phyloP scores from a whole-genome alignment of 1,140 invertebrate genomes.

The Lordiphosa stackelbergi region DNA sequence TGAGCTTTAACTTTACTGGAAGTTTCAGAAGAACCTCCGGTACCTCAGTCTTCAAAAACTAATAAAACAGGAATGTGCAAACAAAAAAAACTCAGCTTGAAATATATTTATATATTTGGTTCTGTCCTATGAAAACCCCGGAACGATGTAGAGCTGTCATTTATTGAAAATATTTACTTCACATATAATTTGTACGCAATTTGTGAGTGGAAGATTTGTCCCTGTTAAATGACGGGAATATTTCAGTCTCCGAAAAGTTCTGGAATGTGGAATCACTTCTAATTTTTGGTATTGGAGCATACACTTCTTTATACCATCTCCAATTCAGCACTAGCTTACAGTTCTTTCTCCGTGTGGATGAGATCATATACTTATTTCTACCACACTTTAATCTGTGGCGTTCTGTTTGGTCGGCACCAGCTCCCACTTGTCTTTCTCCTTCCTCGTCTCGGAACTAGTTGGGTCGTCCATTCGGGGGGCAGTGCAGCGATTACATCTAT shows the following conservation, averaged over 20 bases:
- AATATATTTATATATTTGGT: too few species aligned
- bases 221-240: not conserved
- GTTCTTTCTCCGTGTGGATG: too few species aligned
- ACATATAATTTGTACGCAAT: not conserved
- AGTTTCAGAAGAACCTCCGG: too few species aligned
- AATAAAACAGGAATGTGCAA: too few species aligned
- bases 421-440: slow-evolving; percentile 46
- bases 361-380: too few species aligned
- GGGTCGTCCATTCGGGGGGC: slow-evolving; percentile 20
- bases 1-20: too few species aligned
- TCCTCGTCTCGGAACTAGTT: slow-evolving; percentile 11
- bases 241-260: not conserved
- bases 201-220: not conserved
- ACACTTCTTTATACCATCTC: too few species aligned
- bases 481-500: slow-evolving; percentile 52
- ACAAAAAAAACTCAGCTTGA: too few species aligned
- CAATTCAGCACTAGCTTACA: too few species aligned
- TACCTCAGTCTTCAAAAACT: too few species aligned
- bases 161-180: not conserved
- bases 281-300: not conserved
- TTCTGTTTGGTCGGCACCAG: slow-evolving; percentile 21
- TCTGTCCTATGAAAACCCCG: too few species aligned
- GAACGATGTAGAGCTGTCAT: not conserved
- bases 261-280: not conserved
- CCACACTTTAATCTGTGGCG: slow-evolving; percentile 10